These are phyloP conservation scores for Thera britannica DNA, from an alignment of 2,888 invertebrate species.

Conservation along the genomic window DNA sequence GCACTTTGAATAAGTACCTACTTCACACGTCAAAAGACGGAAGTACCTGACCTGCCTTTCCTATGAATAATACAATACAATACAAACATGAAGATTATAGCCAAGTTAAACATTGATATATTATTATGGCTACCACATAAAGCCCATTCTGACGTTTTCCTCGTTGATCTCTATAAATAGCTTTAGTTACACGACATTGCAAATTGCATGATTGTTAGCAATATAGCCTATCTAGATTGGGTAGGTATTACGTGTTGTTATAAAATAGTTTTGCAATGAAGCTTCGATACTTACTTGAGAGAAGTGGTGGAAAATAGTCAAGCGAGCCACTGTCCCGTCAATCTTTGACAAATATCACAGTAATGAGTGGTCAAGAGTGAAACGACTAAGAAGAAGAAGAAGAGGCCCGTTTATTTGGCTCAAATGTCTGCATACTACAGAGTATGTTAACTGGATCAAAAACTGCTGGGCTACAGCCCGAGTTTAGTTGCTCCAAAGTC, in stretches of 20 bases:
- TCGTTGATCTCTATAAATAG: conserved; percentile 32
- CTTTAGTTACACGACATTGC: conserved; percentile 1
- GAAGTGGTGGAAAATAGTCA: too few relatives aligned
- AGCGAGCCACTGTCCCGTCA: too few relatives aligned
- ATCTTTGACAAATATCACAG: too few relatives aligned
- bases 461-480: too few relatives aligned
- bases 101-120: background rate
- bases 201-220: conserved; percentile 8
- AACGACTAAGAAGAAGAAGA: too few relatives aligned
- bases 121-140: conserved; percentile 7
- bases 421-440: too few relatives aligned
- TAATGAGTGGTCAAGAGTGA: too few relatives aligned
- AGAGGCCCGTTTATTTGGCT: too few relatives aligned
- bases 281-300: background rate
- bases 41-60: conserved; percentile 45
- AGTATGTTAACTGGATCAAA: too few relatives aligned
- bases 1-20: background rate
- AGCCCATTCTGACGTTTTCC: conserved; percentile 25
- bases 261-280: conserved; percentile 4
- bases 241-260: conserved; percentile 1
- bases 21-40: conserved; percentile 15
- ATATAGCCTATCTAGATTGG: background rate
- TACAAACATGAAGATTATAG: background rate
- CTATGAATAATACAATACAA: background rate
- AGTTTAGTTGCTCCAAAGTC: too few relatives aligned